Evolutionary conservation across 1,140 invertebrate species (phyloP).

Genomic region (Probaryconus sp.): DNA sequence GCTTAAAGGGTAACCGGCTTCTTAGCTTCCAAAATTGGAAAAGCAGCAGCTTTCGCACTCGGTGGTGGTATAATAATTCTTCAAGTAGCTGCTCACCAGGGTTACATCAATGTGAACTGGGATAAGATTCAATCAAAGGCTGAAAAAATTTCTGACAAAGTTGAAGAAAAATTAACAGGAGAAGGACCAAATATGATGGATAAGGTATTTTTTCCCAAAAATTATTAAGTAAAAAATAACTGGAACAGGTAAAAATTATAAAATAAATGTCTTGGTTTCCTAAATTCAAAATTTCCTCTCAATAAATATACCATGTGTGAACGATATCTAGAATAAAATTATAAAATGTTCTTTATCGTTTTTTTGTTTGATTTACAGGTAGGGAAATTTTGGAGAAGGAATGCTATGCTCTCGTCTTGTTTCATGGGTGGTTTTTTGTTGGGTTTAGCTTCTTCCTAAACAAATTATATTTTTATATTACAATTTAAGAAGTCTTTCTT

Average conservation of each 20-base stretch:
- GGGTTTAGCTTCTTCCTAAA: conserved; percentile 83
- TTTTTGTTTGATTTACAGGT: conserved; percentile 81
- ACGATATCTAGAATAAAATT: background rate
- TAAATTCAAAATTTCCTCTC: no score
- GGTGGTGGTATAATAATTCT: conserved; percentile 93
- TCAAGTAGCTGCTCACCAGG: conserved; percentile 93
- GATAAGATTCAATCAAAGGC: conserved; percentile 89
- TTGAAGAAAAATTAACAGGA: conserved; percentile 86
- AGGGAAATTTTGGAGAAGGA: conserved; percentile 84
- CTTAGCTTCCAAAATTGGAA: conserved; percentile 93
- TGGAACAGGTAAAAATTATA: no score
- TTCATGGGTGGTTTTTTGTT: conserved; percentile 92
- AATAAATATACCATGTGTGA: no score
- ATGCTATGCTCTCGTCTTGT: conserved; percentile 87
- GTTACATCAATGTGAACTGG: conserved; percentile 96
- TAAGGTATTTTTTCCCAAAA: conserved; percentile 81
- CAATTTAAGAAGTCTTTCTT: conserved; percentile 27
- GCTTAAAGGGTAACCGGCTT: conserved; percentile 90
- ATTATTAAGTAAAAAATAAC: background rate
- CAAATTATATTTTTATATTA: background rate
- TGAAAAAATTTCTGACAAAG: conserved; percentile 88
- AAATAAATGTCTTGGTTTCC: no score
- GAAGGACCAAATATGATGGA: conserved; percentile 85
- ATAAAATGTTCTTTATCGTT: background rate
- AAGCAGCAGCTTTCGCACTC: conserved; percentile 91